Evolutionary conservation across 2,888 invertebrate species (phyloP), one percentile per base, ranked within the genome.

Genomic region (Omphaloscelis lunosa): DNA sequence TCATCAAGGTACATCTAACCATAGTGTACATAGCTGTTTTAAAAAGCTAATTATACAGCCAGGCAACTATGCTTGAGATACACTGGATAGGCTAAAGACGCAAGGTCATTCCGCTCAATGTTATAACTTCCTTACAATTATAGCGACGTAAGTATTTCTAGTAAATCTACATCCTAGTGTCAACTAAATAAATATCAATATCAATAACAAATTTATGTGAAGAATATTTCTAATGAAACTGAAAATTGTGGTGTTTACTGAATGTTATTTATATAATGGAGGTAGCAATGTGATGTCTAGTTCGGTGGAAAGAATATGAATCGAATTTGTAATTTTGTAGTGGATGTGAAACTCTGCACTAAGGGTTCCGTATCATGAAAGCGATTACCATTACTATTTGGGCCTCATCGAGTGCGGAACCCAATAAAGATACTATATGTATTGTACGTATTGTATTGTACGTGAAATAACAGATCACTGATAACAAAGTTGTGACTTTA

Each of bases 111-210:
- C 45, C 67, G 81, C 85, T 81, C 85, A 72, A 88, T 61, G 62
- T 69, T 74, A 59, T 9, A 79, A 83, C 68, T 80, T 74, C 53
- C 68, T 68, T 63, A 65, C 65, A 84, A 80, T 53, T 84, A 80
- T 80, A 84, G 63, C 17, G n/a, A 84, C 15, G 20, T 84, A 84
- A 84, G 85, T 81, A 84, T 80, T 84, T 84, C 41, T 74, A 84
- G 65, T 74, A 59, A 75, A 72, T 74, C 69, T 85, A 85, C 85
- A 81, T 56, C 81, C 53, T 84, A 85, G 59, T 80, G 48, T 61
- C 74, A 20, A 53, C 29, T 51, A 34, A 41, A 11, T 62, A 51
- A 73, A 29, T 77, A 61, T 66, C 20, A 45, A 39, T n/a, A n/a
- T n/a, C n/a, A n/a, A n/a, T n/a, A 73, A 61, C n/a, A 27, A n/a